Conservation (phyloP, 2,113 vertebrate genomes). For the Vimba vimba region DNA sequence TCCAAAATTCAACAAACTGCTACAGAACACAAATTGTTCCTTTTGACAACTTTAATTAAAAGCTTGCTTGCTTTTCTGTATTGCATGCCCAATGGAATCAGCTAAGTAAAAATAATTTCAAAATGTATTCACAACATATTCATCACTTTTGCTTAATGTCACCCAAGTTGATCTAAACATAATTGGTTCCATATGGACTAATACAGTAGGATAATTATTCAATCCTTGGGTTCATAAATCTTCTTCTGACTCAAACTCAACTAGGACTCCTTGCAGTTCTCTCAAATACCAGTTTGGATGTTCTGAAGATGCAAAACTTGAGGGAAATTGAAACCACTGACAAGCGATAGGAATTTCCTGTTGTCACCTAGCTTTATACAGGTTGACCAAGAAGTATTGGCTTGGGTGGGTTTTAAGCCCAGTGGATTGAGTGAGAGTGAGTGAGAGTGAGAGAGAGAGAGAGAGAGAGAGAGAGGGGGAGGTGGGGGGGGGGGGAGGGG, state of each 20-base stretch:
- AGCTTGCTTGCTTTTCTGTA: neutral
- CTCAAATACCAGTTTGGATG: neutral
- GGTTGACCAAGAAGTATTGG: neutral
- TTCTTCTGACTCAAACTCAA: neutral
- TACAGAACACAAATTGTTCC: neutral
- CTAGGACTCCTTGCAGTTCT: neutral
- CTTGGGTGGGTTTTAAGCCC: neutral
- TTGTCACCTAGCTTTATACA: neutral
- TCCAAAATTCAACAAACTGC: neutral
- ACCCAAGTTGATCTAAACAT: conserved; percentile 43
- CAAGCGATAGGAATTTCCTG: neutral
- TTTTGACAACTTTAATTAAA: neutral
- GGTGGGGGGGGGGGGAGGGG: rapidly evolving
- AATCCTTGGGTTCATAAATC: conserved; percentile 15
- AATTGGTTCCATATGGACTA: conserved; percentile 49
- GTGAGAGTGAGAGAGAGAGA: too few relatives aligned
- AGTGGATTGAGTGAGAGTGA: neutral
- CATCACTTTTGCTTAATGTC: neutral
- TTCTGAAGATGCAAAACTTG: neutral
- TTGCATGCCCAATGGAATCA: neutral
- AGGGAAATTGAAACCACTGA: neutral
- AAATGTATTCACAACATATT: neutral
- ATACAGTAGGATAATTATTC: conserved; percentile 40
- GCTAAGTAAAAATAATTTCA: neutral
- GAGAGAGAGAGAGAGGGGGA: too few relatives aligned